Evolutionary conservation across 2,113 vertebrate genomes (phyloP).

Genomic region (Pteronura brasiliensis): DNA sequence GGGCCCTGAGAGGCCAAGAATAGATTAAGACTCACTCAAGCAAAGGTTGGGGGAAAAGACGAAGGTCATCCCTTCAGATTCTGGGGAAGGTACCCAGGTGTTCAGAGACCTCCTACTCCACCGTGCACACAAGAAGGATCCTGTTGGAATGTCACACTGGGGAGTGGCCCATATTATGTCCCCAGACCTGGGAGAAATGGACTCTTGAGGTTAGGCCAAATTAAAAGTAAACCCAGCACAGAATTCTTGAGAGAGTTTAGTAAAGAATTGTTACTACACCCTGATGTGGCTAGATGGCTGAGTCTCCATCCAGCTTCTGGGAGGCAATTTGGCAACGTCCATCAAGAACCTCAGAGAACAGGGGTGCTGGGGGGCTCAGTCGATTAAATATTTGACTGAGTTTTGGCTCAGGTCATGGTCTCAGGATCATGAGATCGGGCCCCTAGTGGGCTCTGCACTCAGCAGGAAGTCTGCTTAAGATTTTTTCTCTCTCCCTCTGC

Average conservation of each 20-base stretch:
- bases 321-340: background rate
- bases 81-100: background rate
- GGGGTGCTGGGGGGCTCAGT: background rate
- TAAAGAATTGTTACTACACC: background rate
- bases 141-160: background rate
- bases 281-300: background rate
- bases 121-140: background rate
- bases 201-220: background rate
- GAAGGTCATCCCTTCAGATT: background rate
- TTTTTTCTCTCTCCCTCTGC: background rate
- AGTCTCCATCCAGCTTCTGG: background rate
- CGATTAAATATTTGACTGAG: background rate
- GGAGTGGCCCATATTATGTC: accelerated
- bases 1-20: conserved; percentile 46
- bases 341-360: background rate
- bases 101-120: background rate
- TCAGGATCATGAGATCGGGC: background rate
- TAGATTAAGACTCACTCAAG: conserved; percentile 62
- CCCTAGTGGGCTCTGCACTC: background rate
- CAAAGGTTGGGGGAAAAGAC: conserved; percentile 17
- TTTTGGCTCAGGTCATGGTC: background rate
- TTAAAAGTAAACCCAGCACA: background rate
- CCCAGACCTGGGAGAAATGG: background rate
- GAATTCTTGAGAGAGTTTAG: background rate
- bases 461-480: background rate